Base-by-base conservation (phyloP, 1,140 invertebrate species). In the Papilio glaucus region DNA sequence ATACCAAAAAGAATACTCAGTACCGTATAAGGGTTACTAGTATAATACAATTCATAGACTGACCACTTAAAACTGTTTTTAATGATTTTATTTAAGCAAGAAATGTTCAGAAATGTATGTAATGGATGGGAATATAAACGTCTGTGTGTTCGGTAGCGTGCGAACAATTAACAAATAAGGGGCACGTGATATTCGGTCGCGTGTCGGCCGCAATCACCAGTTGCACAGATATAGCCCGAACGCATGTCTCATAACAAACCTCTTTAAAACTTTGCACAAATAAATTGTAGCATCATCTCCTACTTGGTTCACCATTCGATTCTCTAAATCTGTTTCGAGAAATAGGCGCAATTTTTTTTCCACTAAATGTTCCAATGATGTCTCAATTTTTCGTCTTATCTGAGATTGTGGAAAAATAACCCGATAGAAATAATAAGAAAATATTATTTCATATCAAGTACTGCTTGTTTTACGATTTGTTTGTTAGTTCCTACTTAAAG, bases 151-250 rank as follows among this genome's bases (percentile, higher is more conserved):
- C 21, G 10, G 21, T 57, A 24, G 49, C 49, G 49, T 57, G 49
- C 49, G 21, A 24, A 57, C 49, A 24, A 57, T 57, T 57, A 57
- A 57, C 49, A 57, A 26, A 33, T 33, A 57, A 26, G 18, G 49
- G 49, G 21, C 49, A 24, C 49, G 49, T 57, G 49, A 57, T 21
- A 57, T 57, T 57, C 10, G 9, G 49, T 57, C 49, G 49, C 49
- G 49, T 57, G 49, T 57, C 49, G 10, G 4, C 49, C 49, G 21
- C 49, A 57, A 57, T 57, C 24, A 57, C 49, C 7, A 49, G 45
- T 57, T 21, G 21, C 49, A 24, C 49, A 26, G 45, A 49, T 57
- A 57, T 57, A 24, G 24, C 21, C 24, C 3, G 45, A 49, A 10
- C 39, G 13, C 45, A 4, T 57, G 49, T 57, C 24, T 26, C 49